Base-by-base conservation (phyloP, 1,140 invertebrate species). In the Neodiprion pinetum region DNA sequence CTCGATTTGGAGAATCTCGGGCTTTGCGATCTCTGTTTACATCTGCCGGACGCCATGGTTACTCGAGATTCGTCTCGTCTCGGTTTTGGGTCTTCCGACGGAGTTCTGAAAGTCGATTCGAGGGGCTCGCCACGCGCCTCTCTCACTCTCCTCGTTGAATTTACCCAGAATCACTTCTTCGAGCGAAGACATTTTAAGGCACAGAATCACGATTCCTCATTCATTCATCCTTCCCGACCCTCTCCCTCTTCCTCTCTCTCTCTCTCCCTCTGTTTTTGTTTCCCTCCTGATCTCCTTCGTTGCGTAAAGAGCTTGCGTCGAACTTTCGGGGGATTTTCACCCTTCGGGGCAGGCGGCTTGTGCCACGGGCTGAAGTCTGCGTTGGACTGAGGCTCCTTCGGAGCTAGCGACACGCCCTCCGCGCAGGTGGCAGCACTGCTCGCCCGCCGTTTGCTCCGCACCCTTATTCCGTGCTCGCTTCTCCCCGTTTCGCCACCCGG, bases 331-430 rank as follows among this genome's bases (percentile, higher is more conserved):
- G 28, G 28, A 40, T 40, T 40, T 40, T 40, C 28, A 40, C 28
- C 5, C 28, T 61, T 61, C 11, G 53, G 53, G 53, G 53, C n/a
- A 61, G 53, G 53, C 53, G 53, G 67, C 67, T 11, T 69, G 40
- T 69, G 67, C 40, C 67, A 69, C 14, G 67, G 67, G 67, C 17
- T 69, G 12, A 69, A 69, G 67, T 81, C 75, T 75, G 79, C 81
- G 77, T 78, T 73, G 71, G 61, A 83, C 81, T 81, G 78, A 81
- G 73, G 79, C 76, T 84, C 85, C 88, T 88, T 88, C 77, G 76
- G 81, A 78, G 83, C 83, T 81, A 80, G 81, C 84, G 82, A 86
- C 88, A 85, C 89, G 86, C 88, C 88, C 89, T 89, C 83, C 84
- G 80, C 83, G 83, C 81, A 89, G 87, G 84, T 84, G 84, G 84